Evolutionary conservation across 1,140 invertebrate species (phyloP), one percentile per base, ranked within the genome.

Genomic region (Hesperophylax magnus): DNA sequence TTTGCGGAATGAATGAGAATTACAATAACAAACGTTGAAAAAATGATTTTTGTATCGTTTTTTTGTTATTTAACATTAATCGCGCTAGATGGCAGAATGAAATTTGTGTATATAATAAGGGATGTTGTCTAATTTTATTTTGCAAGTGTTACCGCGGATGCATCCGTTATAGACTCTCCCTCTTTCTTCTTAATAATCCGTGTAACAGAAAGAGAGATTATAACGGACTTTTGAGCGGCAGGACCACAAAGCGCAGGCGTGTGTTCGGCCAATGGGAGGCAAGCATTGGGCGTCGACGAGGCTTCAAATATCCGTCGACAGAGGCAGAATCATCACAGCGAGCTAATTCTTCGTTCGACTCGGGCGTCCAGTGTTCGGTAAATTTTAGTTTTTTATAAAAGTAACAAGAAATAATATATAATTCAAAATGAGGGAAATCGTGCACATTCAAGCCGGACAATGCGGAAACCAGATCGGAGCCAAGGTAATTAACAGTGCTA

Each of bases 401-500:
- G 61, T 69, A 71, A 79, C 47, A 79, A 74, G 69, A 79, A 75
- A 60, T 74, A 74, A 56, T 56, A 79, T 47, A 47, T 47, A 47
- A 47, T 47, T 72, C 47, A 91, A 86, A 81, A 94, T 94, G 94
- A 91, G 94, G 86, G 94, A 95, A 92, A 95, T 95, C 86, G 93
- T 95, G 82, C 94, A 95, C 86, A 89, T 95, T 81, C 94, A 95
- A 87, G 93, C 93, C 80, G 94, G 94, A 81, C 94, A 95, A 87
- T 95, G 94, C 86, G 94, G 94, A 77, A 95, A 95, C 87, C 94
- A 94, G 87, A 94, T 94, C 85, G 94, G 94, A 85, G 92, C 93
- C 6, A 94, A 94, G 91, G 93, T 94, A 89, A 78, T 54, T 78
- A 14, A 47, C 39, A 67, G 77, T 78, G 77, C 39, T 47, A 47